These are phyloP conservation scores for Bombus fervidus DNA, from an alignment of 1,140 invertebrate species.

Conservation along the genomic window DNA sequence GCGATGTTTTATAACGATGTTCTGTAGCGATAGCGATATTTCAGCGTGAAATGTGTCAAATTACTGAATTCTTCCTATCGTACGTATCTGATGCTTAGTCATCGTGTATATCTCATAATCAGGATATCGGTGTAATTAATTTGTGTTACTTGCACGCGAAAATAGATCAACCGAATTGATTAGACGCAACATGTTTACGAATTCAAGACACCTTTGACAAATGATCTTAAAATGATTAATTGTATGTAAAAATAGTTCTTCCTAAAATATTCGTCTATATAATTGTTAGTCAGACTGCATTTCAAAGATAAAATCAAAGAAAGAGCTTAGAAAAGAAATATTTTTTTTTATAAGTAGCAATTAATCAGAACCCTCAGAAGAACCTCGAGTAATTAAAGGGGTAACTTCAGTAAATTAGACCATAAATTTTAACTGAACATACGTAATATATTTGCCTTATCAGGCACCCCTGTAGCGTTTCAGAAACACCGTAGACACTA, in stretches of 20 bases:
- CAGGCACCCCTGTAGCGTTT: not conserved
- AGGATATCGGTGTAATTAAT: not conserved
- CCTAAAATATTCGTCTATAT: not conserved
- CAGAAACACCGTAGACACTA: not conserved
- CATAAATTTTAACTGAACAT: not conserved
- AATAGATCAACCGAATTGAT: not conserved
- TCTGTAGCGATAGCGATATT: not conserved
- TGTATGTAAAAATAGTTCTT: not conserved
- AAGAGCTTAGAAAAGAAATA: not conserved
- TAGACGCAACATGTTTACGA: not conserved
- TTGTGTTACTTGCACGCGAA: not conserved
- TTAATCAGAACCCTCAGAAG: not conserved
- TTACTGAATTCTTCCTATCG: not conserved
- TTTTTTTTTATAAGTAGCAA: not conserved
- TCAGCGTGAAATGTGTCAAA: not conserved
- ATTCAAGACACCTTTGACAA: not conserved
- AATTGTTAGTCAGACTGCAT: not conserved
- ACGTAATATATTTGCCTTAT: not conserved
- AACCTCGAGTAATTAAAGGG: not conserved
- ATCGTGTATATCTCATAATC: not conserved
- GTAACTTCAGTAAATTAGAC: not conserved
- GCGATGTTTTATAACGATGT: not conserved
- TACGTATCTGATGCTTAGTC: not conserved
- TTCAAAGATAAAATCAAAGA: not conserved
- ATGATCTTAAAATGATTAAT: not conserved